Conservation (phyloP, 2,888 invertebrate genomes). For the Alcis repandata region DNA sequence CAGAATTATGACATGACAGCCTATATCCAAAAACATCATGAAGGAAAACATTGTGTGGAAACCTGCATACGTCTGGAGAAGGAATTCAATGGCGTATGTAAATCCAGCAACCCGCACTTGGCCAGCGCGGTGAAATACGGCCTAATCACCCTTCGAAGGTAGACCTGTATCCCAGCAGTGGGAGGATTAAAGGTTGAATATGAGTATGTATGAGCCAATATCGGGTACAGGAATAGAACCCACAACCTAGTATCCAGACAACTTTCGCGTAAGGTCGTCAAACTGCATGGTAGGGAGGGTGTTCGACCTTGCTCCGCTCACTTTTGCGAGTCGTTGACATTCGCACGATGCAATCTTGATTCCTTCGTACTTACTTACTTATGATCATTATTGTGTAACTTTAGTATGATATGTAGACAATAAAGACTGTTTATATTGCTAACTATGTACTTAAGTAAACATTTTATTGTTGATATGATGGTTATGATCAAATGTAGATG, state of each 20-base stretch:
- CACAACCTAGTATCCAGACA: background rate
- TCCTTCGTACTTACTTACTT: conserved; percentile 1
- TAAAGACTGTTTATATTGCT: background rate
- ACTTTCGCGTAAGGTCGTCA: conserved; percentile 24
- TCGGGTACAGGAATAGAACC: background rate
- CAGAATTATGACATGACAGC: too few relatives aligned
- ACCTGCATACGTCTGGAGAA: too few relatives aligned
- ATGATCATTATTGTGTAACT: conserved; percentile 16
- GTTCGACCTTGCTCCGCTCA: conserved; percentile 38
- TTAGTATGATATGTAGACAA: conserved; percentile 2
- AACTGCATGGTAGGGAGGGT: conserved; percentile 1
- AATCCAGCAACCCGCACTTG: too few relatives aligned
- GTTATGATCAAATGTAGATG: background rate
- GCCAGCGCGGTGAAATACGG: too few relatives aligned
- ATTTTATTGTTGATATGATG: too few relatives aligned
- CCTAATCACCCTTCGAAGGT: too few relatives aligned
- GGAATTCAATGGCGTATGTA: too few relatives aligned
- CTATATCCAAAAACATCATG: too few relatives aligned
- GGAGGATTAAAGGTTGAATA: too few relatives aligned
- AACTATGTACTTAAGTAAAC: conserved; percentile 3
- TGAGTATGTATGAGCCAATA: too few relatives aligned
- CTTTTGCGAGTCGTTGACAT: conserved; percentile 39
- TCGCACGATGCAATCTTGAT: conserved; percentile 3
- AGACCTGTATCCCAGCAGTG: too few relatives aligned
- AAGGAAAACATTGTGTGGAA: too few relatives aligned